Evolutionary conservation across 1,140 invertebrate species (phyloP).

Genomic region (Idris sp.): DNA sequence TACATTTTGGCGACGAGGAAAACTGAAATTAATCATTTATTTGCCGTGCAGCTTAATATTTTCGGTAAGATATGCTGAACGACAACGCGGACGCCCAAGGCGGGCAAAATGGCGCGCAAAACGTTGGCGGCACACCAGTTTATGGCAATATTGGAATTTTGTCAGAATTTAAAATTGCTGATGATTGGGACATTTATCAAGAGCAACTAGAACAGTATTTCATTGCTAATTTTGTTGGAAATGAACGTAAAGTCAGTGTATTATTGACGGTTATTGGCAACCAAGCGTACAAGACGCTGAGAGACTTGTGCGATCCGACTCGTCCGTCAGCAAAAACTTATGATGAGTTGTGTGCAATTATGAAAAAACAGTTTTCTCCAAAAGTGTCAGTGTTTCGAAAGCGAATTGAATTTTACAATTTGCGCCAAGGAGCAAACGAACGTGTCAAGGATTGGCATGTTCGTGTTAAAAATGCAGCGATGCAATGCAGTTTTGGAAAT

Average conservation of each 20-base stretch:
- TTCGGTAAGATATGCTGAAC: no score
- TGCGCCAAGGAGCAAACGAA: slow-evolving; percentile 41
- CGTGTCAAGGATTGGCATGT: slow-evolving; percentile 56
- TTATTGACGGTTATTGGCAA: slow-evolving; percentile 48
- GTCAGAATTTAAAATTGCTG: slow-evolving; percentile 38
- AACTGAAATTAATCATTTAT: no score
- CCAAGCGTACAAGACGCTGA: slow-evolving; percentile 47
- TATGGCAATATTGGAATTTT: slow-evolving; percentile 31
- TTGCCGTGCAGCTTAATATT: no score
- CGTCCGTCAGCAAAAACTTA: slow-evolving; percentile 49
- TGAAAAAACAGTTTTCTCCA: slow-evolving; percentile 54
- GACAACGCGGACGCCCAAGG: no score
- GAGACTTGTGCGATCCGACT: slow-evolving; percentile 49
- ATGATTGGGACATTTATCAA: slow-evolving; percentile 56
- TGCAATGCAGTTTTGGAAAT: slow-evolving; percentile 51
- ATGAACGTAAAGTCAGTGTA: slow-evolving; percentile 38
- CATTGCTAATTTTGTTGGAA: slow-evolving; percentile 34
- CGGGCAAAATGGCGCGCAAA: no score
- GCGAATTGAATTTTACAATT: slow-evolving; percentile 47
- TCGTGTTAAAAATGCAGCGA: slow-evolving; percentile 50
- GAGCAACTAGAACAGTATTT: slow-evolving; percentile 54
- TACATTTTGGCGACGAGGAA: no score
- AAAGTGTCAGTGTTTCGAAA: slow-evolving; percentile 46
- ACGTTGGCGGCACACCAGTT: no score
- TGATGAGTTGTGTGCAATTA: slow-evolving; percentile 24